phyloP scores from a whole-genome alignment of 2,113 vertebrate genomes.

The Notarius lentiginosus region DNA sequence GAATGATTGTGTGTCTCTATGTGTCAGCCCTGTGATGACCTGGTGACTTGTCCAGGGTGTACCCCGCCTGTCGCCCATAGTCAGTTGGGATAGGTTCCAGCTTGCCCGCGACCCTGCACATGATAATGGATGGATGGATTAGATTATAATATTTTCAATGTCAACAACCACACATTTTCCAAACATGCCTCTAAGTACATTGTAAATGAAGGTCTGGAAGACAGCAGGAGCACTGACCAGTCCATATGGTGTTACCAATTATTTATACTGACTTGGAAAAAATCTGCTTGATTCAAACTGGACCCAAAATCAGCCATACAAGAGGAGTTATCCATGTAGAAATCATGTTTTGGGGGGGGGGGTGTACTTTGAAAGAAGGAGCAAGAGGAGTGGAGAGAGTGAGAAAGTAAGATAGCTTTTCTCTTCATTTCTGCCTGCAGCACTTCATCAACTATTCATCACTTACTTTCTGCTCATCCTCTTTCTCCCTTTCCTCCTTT shows the following conservation, averaged over 20 bases:
- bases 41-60: too few relatives aligned
- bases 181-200: not conserved
- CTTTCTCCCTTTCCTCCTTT: constrained; percentile 40
- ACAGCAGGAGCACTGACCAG: not conserved
- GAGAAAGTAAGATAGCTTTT: constrained; percentile 63
- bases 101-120: too few relatives aligned
- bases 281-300: not conserved
- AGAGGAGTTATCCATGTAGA: not conserved
- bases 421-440: constrained; percentile 67
- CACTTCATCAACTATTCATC: constrained; percentile 76
- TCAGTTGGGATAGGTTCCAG: too few relatives aligned
- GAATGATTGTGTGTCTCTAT: too few relatives aligned
- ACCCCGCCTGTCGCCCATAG: too few relatives aligned
- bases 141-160: not conserved
- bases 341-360: not conserved
- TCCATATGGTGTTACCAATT: not conserved
- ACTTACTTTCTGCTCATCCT: constrained; percentile 58
- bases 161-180: not conserved
- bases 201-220: not conserved
- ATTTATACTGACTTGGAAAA: not conserved
- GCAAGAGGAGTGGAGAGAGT: constrained; percentile 9
- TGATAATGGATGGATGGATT: not conserved
- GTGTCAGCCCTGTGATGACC: too few relatives aligned
- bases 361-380: constrained; percentile 14
- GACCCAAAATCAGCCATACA: not conserved